Evolutionary conservation across 2,113 vertebrate species (phyloP).

Genomic region (Myocastor coypus): DNA sequence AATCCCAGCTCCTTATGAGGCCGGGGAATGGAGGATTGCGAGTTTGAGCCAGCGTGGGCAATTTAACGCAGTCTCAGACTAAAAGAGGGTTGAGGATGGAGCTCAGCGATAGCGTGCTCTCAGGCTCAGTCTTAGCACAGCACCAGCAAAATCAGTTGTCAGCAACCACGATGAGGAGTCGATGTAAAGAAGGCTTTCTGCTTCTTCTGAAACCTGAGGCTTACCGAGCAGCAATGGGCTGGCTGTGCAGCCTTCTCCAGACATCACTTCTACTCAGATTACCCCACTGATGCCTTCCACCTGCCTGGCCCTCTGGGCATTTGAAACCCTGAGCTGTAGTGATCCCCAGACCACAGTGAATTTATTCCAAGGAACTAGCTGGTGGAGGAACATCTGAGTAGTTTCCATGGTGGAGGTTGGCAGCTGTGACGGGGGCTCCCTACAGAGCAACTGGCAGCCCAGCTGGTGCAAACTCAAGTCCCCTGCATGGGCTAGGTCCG

Average conservation of each 20-base stretch:
- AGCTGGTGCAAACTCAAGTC: not conserved
- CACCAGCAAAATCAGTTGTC: not conserved
- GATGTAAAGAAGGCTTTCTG: not conserved
- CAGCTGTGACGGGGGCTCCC: not conserved
- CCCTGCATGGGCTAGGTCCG: not conserved
- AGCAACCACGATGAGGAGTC: not conserved
- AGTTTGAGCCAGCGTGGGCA: not conserved
- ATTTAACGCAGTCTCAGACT: not conserved
- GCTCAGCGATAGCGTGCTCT: not conserved
- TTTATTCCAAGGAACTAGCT: not conserved
- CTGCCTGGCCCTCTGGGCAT: not conserved
- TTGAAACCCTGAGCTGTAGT: not conserved
- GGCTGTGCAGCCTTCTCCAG: not conserved
- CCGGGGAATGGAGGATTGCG: not conserved
- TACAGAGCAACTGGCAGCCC: not conserved
- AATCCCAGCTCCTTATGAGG: not conserved
- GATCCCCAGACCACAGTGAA: not conserved
- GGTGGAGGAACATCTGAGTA: not conserved
- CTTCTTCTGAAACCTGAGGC: not conserved
- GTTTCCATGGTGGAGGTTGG: not conserved
- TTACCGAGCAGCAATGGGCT: not conserved
- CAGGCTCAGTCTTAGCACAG: not conserved
- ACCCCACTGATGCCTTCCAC: not conserved
- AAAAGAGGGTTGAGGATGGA: not conserved
- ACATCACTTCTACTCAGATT: not conserved